phyloP scores from a whole-genome alignment of 2,888 invertebrate genomes.

The Agrotis exclamationis region DNA sequence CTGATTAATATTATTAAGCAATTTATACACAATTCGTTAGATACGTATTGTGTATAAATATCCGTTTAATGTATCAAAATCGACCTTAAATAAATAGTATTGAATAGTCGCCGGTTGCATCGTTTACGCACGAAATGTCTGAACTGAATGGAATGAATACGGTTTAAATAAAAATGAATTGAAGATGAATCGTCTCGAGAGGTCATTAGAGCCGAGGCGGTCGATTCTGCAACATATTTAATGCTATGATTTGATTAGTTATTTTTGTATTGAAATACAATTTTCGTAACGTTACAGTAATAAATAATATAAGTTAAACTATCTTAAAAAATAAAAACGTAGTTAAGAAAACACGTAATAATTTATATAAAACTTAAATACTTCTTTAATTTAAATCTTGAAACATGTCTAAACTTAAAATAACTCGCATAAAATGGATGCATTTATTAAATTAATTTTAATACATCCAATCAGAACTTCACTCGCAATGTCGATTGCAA shows the following conservation, averaged over 20 bases:
- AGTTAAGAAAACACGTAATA: conserved; percentile 12
- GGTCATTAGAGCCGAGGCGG: conserved; percentile 61
- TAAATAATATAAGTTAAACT: not conserved
- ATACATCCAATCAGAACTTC: conserved; percentile 42
- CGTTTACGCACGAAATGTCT: conserved; percentile 65
- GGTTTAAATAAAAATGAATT: conserved; percentile 61
- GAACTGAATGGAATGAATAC: conserved; percentile 56
- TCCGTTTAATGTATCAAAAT: conserved; percentile 61
- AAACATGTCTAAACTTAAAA: conserved; percentile 32
- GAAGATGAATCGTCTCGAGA: conserved; percentile 61
- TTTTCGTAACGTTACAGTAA: too few relatives aligned
- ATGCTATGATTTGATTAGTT: not conserved
- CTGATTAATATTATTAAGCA: conserved; percentile 64
- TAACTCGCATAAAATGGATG: conserved; percentile 34
- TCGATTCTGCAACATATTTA: conserved; percentile 52
- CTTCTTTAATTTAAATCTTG: conserved; percentile 1
- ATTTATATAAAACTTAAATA: conserved; percentile 17
- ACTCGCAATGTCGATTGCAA: conserved; percentile 21
- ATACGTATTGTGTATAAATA: conserved; percentile 65
- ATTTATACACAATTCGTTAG: conserved; percentile 68
- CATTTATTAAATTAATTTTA: conserved; percentile 57
- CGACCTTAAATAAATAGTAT: conserved; percentile 56
- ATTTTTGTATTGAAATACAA: not conserved
- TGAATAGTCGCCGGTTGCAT: conserved; percentile 48
- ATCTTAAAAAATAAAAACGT: not conserved